Conservation (phyloP, 1,140 invertebrate species). For the Drosophila rhopaloa region DNA sequence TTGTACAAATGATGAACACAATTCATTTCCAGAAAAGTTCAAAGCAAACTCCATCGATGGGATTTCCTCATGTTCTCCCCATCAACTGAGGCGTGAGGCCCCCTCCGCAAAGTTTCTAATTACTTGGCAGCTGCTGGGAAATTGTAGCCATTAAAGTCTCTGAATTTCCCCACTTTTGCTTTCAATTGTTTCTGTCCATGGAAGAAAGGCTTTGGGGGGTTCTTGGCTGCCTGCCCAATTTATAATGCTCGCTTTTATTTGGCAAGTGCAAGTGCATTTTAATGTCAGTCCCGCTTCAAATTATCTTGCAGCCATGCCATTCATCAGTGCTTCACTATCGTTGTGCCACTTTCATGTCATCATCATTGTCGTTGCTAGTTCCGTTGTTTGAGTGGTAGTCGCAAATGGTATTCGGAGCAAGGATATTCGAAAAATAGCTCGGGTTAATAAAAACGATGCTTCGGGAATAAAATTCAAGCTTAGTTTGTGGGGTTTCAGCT, state of each 20-base stretch:
- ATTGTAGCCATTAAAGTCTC: slow-evolving; percentile 43
- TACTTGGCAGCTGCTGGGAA: slow-evolving; percentile 50
- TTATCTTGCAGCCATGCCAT: slow-evolving; percentile 57
- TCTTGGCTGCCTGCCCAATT: slow-evolving; percentile 56
- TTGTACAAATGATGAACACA: slow-evolving; percentile 28
- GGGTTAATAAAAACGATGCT: slow-evolving; percentile 4
- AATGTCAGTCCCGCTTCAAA: slow-evolving; percentile 64
- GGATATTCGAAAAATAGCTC: slow-evolving; percentile 14
- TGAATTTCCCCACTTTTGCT: slow-evolving; percentile 39
- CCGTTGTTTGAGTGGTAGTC: slow-evolving; percentile 33
- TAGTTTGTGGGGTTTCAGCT: neutral
- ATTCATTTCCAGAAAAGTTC: slow-evolving; percentile 60
- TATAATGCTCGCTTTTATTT: slow-evolving; percentile 49
- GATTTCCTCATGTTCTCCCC: slow-evolving; percentile 11
- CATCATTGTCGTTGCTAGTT: slow-evolving; percentile 41
- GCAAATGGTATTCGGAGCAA: slow-evolving; percentile 28
- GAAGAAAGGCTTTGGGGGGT: slow-evolving; percentile 2
- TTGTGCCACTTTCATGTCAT: slow-evolving; percentile 41
- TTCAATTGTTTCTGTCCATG: slow-evolving; percentile 46
- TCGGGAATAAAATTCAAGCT: neutral
- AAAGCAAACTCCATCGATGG: slow-evolving; percentile 45
- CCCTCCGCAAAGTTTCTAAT: slow-evolving; percentile 47
- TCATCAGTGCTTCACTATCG: slow-evolving; percentile 24
- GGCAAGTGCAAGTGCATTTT: slow-evolving; percentile 73
- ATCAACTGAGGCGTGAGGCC: neutral